Evolutionary conservation across 1,140 invertebrate genomes (phyloP).

Genomic region (Drosophila seguyi): DNA sequence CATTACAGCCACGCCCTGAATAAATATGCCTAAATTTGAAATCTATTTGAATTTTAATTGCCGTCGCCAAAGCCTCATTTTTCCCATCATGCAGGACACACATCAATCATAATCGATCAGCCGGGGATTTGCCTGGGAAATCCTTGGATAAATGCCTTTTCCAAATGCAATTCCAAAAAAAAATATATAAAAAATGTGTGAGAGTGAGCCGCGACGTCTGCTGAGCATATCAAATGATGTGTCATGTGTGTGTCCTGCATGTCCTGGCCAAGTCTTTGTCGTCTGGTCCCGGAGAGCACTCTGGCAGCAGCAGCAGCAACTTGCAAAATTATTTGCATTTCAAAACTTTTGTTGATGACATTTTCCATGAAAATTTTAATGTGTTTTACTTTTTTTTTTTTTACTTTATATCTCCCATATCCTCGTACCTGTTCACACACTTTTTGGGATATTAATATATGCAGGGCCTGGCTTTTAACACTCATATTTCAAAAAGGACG

Average conservation of each 20-base stretch:
- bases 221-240: slow-evolving; percentile 62
- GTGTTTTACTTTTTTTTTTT: slow-evolving; percentile 58
- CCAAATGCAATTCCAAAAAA: slow-evolving; percentile 82
- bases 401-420: slow-evolving; percentile 4
- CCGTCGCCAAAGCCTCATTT: slow-evolving; percentile 28
- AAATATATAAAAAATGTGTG: slow-evolving; percentile 13
- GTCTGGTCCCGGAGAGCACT: slow-evolving; percentile 72
- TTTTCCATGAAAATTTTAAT: slow-evolving; percentile 84
- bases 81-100: slow-evolving; percentile 14
- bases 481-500: slow-evolving; percentile 45
- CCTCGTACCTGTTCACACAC: slow-evolving; percentile 55
- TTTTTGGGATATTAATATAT: slow-evolving; percentile 82
- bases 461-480: slow-evolving; percentile 80
- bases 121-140: slow-evolving; percentile 61
- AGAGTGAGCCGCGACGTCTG: slow-evolving; percentile 19
- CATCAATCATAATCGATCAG: slow-evolving; percentile 82
- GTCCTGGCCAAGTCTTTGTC: slow-evolving; percentile 58
- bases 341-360: slow-evolving; percentile 82
- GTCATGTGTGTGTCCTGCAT: slow-evolving; percentile 57
- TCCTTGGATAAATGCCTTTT: slow-evolving; percentile 78
- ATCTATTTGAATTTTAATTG: slow-evolving; percentile 77
- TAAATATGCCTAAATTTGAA: slow-evolving; percentile 28
- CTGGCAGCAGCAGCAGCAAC: slow-evolving; percentile 40
- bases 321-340: slow-evolving; percentile 79
- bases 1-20: slow-evolving; percentile 37